Evolutionary conservation across 2,797 vertebrate genomes (phyloP), one percentile per base, ranked within the genome.

Genomic region (Streptopelia turtur): DNA sequence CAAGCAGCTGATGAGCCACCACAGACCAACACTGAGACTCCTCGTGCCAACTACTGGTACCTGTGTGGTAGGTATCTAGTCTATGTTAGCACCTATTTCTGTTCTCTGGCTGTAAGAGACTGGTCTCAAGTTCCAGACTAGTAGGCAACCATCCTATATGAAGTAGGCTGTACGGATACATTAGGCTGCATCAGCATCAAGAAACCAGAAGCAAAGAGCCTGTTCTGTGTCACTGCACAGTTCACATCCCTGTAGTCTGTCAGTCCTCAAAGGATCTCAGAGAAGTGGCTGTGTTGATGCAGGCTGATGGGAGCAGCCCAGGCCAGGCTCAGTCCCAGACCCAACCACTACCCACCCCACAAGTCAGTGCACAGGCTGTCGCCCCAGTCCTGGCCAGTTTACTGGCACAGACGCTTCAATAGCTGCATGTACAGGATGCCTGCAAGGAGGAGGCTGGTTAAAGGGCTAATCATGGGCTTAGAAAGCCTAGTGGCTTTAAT

Each of bases 361-460:
- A 35, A 49, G 27, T 39, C 71, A 64, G 59, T 7, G 23, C 25
- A 45, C 21, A 22, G 8, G 64, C 1, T 70, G 31, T 22, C 0
- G 0, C 61, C 49, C 57, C 7, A 4, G 17, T 82, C 72, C 85
- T 50, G 63, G 30, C 88, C 33, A 20, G 14, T 69, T 50, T 20
- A 45, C 50, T 22, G 33, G 64, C 30, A 55, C 30, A 22, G 69
- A 21, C 30, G 59, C 24, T 90, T 56, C 61, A 56, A 53, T 35
- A 41, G 27, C 50, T 18, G 4, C 31, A 11, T 0, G 0, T 2
- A 30, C 53, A 47, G 41, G 39, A 31, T 9, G 23, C 50, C 61
- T 71, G 53, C 35, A 16, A 87, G 65, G 25, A 82, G 14, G 10
- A 1, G 12, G 72, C 47, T 20, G 27, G 81, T 88, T 69, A 31